Evolutionary conservation across 2,888 invertebrate genomes (phyloP).

Genomic region (Lepidochitona cinerea): DNA sequence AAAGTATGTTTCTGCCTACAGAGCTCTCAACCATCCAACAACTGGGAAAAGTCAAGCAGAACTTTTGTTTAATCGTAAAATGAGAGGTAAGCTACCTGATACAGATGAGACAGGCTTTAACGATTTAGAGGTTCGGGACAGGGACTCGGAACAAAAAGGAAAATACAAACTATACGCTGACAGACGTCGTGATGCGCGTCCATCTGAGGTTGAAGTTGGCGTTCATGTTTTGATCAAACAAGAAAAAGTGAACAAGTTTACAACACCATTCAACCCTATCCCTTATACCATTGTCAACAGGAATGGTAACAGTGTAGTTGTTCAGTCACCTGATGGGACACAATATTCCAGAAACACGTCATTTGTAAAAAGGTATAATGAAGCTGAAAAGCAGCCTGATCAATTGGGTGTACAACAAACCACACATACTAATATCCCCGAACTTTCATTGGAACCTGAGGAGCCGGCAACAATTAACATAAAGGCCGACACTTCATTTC

Average conservation of each 20-base stretch:
- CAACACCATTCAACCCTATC: constrained; percentile 13
- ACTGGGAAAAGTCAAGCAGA: constrained; percentile 23
- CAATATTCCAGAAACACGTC: neutral
- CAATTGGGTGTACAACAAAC: too few species aligned
- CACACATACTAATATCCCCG: too few species aligned
- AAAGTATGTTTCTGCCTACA: constrained; percentile 28
- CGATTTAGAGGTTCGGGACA: neutral
- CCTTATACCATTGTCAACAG: constrained; percentile 12
- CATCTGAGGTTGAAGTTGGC: constrained; percentile 13
- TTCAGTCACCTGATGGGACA: neutral
- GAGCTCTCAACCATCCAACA: constrained; percentile 29
- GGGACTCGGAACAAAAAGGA: constrained; percentile 3
- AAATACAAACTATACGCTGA: constrained; percentile 11
- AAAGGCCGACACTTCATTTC: too few species aligned
- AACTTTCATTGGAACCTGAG: too few species aligned
- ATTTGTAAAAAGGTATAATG: too few species aligned
- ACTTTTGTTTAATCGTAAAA: constrained; percentile 1
- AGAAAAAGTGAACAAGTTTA: constrained; percentile 16
- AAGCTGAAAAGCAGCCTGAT: too few species aligned
- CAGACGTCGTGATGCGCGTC: neutral
- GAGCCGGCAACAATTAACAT: too few species aligned
- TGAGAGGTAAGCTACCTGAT: constrained; percentile 4
- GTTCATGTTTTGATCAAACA: constrained; percentile 21
- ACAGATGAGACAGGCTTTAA: neutral
- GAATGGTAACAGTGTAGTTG: neutral